A percentile compares a stretch with the other conserved stretches of the same genome.
Evolutionary conservation across 30 jellyfish, hydroid and myxozoan genomes (phyloP).

Genomic region (Calvadosia cruxmelitensis): DNA sequence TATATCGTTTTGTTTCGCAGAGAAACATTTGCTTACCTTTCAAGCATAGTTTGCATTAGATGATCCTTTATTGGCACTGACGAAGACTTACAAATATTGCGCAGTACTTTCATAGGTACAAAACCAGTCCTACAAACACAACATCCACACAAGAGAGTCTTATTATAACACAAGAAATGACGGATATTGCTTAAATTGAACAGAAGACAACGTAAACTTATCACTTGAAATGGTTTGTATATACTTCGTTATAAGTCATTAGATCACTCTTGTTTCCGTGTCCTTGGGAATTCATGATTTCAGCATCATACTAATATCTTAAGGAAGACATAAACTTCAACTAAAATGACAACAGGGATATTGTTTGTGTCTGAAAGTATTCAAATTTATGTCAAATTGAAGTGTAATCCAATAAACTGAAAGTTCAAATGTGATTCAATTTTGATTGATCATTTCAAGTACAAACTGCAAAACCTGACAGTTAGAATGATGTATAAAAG

Average conservation of each 20-base stretch:
- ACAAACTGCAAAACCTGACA: no score
- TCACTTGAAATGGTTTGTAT: not conserved
- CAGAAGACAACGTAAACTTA: not conserved
- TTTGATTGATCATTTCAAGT: no score
- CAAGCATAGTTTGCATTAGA: slow-evolving; percentile 53
- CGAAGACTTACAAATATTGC: slow-evolving; percentile 78
- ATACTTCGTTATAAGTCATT: not conserved
- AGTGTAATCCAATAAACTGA: no score
- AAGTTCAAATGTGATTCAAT: no score
- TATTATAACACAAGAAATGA: no score
- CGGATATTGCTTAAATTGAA: not conserved
- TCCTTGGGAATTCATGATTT: not conserved
- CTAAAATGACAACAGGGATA: no score
- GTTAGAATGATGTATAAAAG: no score
- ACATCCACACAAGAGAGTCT: not conserved
- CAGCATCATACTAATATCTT: no score
- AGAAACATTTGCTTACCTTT: slow-evolving; percentile 26
- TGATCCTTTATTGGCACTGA: slow-evolving; percentile 66
- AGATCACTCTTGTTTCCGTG: no score
- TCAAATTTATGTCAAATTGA: no score
- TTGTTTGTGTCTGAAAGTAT: no score
- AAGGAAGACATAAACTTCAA: no score
- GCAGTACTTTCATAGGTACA: slow-evolving; percentile 47
- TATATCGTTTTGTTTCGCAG: not conserved
- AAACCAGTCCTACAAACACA: slow-evolving; percentile 41